Base-by-base conservation (phyloP, 2,797 vertebrate species). In the Macroramphosus scolopax region DNA sequence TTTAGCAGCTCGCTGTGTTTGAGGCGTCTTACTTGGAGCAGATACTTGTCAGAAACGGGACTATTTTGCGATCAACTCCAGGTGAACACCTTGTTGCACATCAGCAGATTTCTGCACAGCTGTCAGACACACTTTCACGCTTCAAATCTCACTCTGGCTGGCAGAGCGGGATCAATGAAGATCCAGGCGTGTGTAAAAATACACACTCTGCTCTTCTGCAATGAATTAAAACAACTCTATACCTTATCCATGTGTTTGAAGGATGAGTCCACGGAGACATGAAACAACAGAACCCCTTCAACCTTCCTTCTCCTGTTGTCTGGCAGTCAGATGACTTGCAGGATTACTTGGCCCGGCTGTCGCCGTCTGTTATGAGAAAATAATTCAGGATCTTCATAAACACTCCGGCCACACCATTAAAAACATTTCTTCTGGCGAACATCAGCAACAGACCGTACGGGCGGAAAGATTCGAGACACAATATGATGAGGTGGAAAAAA, bases 51-150 rank as follows among this genome's bases (percentile, higher is more conserved):
- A 40, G n/a, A 50, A 51, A 39, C 28, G 32, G 50, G 58, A 61
- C 51, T 49, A 24, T 39, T 26, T 42, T 18, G 38, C 54, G 63
- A 72, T 81, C 51, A 56, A 47, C 64, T 78, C 67, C 63, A 68
- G 57, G 56, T 67, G 77, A 81, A 76, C 48, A 38, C 40, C 48
- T 80, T n/a, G n/a, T n/a, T n/a, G n/a, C 53, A 30, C 70, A 79
- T 77, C 75, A 46, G 61, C 67, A 40, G 55, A 49, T 45, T 59
- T 35, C 40, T 44, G 36, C 24, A n/a, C 68, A 77, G 76, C 67
- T 72, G 75, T 78, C 72, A 42, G 67, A 12, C 69, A 58, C 65
- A 58, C 70, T 83, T 78, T 47, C 53, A 56, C 29, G 65, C 58
- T 52, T 49, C 40, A 17, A 36, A 31, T 65, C 47, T 64, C 37